These are phyloP conservation scores for Drosophila aldrichi DNA, from an alignment of 2,888 invertebrate species.

Conservation along the genomic window DNA sequence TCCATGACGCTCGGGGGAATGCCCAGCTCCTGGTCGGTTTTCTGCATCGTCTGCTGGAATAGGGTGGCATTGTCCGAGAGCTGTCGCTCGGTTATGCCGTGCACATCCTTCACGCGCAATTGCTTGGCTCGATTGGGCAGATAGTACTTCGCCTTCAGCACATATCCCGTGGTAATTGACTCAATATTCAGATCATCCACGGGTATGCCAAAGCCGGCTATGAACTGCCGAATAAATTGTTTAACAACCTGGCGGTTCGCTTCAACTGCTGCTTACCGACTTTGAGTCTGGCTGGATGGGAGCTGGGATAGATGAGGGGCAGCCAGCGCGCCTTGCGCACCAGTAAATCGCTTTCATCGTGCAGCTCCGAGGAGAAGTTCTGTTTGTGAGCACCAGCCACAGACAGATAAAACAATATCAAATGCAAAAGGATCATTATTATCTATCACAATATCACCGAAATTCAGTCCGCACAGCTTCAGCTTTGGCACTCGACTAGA, in stretches of 20 bases:
- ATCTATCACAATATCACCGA: background rate
- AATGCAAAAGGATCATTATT: slow-evolving; percentile 14
- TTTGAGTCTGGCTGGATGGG: slow-evolving; percentile 55
- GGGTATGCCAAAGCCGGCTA: slow-evolving; percentile 57
- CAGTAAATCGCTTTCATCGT: slow-evolving; percentile 50
- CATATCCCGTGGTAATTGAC: slow-evolving; percentile 63
- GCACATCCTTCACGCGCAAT: slow-evolving; percentile 50
- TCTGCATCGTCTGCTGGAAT: slow-evolving; percentile 47
- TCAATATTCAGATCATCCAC: slow-evolving; percentile 42
- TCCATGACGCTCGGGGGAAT: slow-evolving; percentile 23
- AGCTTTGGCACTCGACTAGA: slow-evolving; percentile 41
- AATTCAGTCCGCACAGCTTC: slow-evolving; percentile 31
- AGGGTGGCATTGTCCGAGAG: slow-evolving; percentile 53
- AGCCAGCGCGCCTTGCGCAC: slow-evolving; percentile 57
- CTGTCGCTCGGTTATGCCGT: slow-evolving; percentile 33
- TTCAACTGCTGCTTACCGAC: slow-evolving; percentile 23
- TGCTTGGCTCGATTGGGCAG: slow-evolving; percentile 57
- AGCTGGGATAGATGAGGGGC: slow-evolving; percentile 55
- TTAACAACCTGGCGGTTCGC: background rate
- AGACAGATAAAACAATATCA: slow-evolving; percentile 4
- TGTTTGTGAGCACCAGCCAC: slow-evolving; percentile 11
- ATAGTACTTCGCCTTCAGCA: slow-evolving; percentile 72
- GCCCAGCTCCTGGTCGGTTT: slow-evolving; percentile 44
- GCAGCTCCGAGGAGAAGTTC: slow-evolving; percentile 7
- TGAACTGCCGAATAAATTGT: slow-evolving; percentile 27